phyloP scores from a whole-genome alignment of 2,113 vertebrate genomes.

The Hypocryptadius cinnamomeus region DNA sequence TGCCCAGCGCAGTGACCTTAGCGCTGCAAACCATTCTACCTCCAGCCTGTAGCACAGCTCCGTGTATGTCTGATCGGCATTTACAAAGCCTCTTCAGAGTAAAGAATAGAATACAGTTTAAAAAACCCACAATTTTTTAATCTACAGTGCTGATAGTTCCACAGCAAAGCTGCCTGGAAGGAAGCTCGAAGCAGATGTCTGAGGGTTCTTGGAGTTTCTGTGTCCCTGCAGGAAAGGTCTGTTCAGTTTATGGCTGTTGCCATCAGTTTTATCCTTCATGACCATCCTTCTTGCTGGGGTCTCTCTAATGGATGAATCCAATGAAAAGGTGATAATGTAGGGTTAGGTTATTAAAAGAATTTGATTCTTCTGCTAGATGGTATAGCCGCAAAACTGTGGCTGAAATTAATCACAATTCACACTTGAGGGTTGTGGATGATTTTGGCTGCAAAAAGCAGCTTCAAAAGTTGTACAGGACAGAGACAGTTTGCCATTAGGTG shows the following conservation, averaged over 20 bases:
- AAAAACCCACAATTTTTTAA: background rate
- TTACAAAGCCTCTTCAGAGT: background rate
- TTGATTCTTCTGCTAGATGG: background rate
- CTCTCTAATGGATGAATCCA: background rate
- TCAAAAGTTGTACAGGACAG: background rate
- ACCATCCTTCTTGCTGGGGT: background rate
- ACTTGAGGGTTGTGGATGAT: background rate
- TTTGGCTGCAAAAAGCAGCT: background rate
- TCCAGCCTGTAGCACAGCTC: background rate
- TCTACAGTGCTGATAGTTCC: background rate
- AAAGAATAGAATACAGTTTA: background rate
- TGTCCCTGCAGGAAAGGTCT: background rate
- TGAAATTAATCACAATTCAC: background rate
- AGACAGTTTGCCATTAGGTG: background rate
- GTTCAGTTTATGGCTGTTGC: background rate
- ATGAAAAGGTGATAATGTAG: background rate
- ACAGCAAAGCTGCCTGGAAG: background rate
- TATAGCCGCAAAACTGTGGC: background rate
- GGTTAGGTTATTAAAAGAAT: background rate
- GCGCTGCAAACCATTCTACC: background rate
- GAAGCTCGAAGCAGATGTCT: background rate
- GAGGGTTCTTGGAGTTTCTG: background rate
- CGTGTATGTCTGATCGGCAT: background rate
- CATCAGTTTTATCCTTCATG: background rate
- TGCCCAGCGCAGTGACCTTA: background rate